Percentiles rank a stretch among this genome's conserved stretches.
phyloP scores from a whole-genome alignment of 2,113 vertebrate species.

The Syngnathoides biaculeatus region DNA sequence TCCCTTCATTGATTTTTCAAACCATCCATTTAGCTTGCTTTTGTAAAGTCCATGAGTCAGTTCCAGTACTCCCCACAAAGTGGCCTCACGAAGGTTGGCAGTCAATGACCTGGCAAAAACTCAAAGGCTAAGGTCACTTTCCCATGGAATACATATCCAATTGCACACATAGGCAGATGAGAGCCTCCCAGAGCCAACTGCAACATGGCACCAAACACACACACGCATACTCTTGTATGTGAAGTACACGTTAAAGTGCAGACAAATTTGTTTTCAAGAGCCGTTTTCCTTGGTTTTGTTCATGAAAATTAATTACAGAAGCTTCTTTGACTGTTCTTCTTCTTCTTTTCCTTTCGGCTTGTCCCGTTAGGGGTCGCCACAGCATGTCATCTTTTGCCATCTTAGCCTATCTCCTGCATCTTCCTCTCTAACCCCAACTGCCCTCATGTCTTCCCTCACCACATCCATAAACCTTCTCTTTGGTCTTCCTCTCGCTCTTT shows the following conservation, averaged over 20 bases:
- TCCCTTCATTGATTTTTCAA: conserved; percentile 25
- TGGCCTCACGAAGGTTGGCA: conserved; percentile 21
- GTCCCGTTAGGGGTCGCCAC: too few species aligned
- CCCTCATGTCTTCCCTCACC: too few species aligned
- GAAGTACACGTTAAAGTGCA: not conserved
- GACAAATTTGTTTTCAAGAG: conserved; percentile 7
- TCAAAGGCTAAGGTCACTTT: conserved; percentile 46
- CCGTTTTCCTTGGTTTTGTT: conserved; percentile 3
- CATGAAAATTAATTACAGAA: conserved; percentile 3
- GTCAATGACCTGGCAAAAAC: conserved; percentile 47
- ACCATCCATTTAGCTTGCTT: conserved; percentile 33
- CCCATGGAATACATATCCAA: conserved; percentile 30
- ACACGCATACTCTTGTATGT: conserved; percentile 8
- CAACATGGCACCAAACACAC: conserved; percentile 15
- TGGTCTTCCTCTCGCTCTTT: too few species aligned
- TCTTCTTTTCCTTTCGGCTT: too few species aligned
- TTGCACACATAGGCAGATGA: conserved; percentile 4
- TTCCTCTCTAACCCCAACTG: too few species aligned
- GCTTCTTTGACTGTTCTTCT: not conserved
- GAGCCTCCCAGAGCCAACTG: conserved; percentile 6
- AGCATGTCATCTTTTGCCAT: too few species aligned
- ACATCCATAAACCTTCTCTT: too few species aligned
- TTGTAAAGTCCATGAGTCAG: conserved; percentile 18
- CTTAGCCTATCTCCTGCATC: too few species aligned
- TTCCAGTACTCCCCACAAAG: conserved; percentile 13